Conservation (phyloP, 2,113 vertebrate species). For the Pleuronectes platessa region DNA sequence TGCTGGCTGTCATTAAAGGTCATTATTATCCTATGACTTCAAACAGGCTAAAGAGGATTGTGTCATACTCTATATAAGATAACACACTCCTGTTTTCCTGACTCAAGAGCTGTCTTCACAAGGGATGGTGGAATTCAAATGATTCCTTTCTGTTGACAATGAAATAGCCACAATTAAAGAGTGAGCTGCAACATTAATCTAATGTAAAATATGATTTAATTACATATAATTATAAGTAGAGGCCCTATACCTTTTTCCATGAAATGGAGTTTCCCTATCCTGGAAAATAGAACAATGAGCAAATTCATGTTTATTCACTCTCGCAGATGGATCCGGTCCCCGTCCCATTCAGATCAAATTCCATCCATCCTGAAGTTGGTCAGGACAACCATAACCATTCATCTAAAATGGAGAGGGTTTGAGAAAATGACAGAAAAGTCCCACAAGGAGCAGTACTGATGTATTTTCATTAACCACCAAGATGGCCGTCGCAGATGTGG, state of each 20-base stretch:
- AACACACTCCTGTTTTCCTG: neutral
- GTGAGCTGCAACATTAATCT: too few relatives aligned
- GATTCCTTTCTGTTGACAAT: too few relatives aligned
- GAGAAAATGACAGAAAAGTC: neutral
- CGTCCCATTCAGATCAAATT: neutral
- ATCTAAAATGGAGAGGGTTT: neutral
- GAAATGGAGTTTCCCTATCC: too few relatives aligned
- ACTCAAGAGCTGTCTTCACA: neutral
- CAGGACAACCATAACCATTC: neutral
- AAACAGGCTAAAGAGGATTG: neutral
- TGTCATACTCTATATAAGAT: too few relatives aligned
- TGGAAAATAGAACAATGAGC: too few relatives aligned
- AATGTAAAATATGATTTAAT: too few relatives aligned
- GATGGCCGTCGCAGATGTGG: neutral
- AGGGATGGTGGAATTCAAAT: neutral
- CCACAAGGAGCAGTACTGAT: neutral
- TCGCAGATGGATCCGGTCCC: too few relatives aligned
- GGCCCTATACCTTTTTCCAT: too few relatives aligned
- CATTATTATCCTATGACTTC: slow-evolving; percentile 31
- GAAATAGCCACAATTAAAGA: too few relatives aligned
- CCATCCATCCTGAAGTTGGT: neutral
- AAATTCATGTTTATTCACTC: too few relatives aligned
- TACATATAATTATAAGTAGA: too few relatives aligned
- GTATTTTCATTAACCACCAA: neutral
- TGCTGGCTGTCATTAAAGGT: neutral